These are phyloP conservation scores for Torymus aiolomorphi DNA, from an alignment of 2,888 invertebrate species.

Conservation along the genomic window DNA sequence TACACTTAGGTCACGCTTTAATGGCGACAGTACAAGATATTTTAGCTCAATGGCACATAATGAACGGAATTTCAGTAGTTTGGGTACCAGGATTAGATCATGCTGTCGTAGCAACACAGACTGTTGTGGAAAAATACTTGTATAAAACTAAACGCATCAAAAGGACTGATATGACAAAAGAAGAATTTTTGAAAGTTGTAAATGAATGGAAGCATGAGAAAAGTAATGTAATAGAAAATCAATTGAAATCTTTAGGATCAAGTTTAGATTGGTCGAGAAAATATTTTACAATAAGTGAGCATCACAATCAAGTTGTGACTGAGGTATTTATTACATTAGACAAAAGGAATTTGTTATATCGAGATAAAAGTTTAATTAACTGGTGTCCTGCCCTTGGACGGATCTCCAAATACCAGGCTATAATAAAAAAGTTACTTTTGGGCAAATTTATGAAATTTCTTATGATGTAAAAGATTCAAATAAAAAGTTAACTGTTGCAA, in stretches of 20 bases:
- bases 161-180: slow-evolving; percentile 84
- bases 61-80: no score
- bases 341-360: no score
- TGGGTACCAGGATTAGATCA: no score
- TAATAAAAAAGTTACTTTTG: slow-evolving; percentile 85
- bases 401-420: slow-evolving; percentile 85
- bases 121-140: slow-evolving; percentile 91
- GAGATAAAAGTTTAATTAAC: no score
- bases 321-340: no score
- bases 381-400: slow-evolving; percentile 91
- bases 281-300: no score
- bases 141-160: slow-evolving; percentile 80
- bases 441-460: slow-evolving; percentile 85
- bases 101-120: slow-evolving; percentile 99
- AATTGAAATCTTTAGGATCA: slow-evolving; percentile 87
- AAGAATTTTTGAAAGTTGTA: slow-evolving; percentile 86
- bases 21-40: slow-evolving; percentile 95
- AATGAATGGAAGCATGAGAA: slow-evolving; percentile 92
- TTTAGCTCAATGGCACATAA: no score
- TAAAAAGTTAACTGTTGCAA: slow-evolving; percentile 88
- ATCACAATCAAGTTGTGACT: no score
- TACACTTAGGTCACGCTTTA: slow-evolving; percentile 98
- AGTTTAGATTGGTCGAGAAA: no score
- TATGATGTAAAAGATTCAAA: slow-evolving; percentile 81
- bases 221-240: slow-evolving; percentile 82